A percentile compares a stretch with the other conserved stretches of the same genome.
phyloP scores from a whole-genome alignment of 2,113 vertebrate genomes.

The Lophotis ruficrista region DNA sequence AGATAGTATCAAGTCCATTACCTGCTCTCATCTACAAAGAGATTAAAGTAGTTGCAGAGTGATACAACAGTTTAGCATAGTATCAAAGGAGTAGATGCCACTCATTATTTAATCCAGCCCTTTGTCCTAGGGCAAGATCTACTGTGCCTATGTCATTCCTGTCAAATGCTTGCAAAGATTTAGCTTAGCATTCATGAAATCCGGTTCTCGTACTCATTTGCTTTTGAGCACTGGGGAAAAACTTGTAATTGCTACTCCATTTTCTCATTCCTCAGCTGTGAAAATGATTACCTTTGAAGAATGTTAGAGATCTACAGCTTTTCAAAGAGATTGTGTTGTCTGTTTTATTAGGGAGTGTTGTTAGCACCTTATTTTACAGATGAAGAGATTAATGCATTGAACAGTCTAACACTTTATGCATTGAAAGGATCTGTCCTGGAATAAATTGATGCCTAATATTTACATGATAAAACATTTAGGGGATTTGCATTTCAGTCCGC shows the following conservation, averaged over 20 bases:
- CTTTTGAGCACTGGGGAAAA: not conserved
- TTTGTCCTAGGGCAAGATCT: not conserved
- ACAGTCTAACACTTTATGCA: not conserved
- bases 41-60: not conserved
- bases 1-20: not conserved
- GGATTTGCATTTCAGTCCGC: not conserved
- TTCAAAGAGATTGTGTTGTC: not conserved
- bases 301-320: not conserved
- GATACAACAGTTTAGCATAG: not conserved
- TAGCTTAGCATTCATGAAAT: constrained; percentile 1
- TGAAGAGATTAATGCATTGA: not conserved
- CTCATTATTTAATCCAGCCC: not conserved
- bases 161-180: not conserved
- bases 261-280: not conserved
- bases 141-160: not conserved
- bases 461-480: not conserved
- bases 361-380: constrained; percentile 1
- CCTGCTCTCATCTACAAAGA: not conserved
- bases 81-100: not conserved
- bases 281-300: not conserved
- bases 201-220: not conserved
- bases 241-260: not conserved
- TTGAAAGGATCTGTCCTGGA: not conserved
- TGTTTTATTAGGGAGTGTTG: constrained; percentile 1
- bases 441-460: not conserved